Percentiles rank a stretch among this genome's conserved stretches.
Evolutionary conservation across 2,113 vertebrate species (phyloP).

Genomic region (Aleadryas rufinucha): DNA sequence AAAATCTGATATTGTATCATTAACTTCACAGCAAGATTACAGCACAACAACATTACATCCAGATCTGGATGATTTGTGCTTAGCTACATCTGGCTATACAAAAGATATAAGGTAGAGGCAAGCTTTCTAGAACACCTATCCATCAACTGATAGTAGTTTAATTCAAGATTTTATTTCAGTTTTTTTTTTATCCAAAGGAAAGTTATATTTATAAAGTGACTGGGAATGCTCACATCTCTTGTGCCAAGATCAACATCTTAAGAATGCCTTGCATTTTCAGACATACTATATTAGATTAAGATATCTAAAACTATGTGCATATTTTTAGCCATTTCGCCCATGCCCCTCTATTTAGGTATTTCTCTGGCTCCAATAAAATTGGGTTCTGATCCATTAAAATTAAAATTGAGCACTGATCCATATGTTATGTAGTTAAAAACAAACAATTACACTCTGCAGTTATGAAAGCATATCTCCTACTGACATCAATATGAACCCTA

Average conservation of each 20-base stretch:
- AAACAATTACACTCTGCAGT: neutral
- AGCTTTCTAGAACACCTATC: neutral
- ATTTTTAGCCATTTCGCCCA: neutral
- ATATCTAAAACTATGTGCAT: neutral
- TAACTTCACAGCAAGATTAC: constrained; percentile 62
- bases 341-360: neutral
- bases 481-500: neutral
- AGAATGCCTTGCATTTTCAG: neutral
- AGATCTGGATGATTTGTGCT: constrained; percentile 35
- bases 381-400: too few species aligned
- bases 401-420: neutral
- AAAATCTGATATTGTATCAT: constrained; percentile 60
- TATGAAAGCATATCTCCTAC: neutral
- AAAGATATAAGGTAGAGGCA: neutral
- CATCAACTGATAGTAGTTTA: neutral
- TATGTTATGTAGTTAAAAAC: neutral
- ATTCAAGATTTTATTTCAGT: neutral
- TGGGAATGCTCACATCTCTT: neutral
- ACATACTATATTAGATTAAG: neutral
- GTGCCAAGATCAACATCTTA: neutral
- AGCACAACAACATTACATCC: constrained; percentile 50
- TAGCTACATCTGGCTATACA: neutral
- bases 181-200: neutral
- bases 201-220: constrained; percentile 2
- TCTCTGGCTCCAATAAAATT: neutral